Conservation (phyloP, 2,888 invertebrate species). For the Mimas tiliae region DNA sequence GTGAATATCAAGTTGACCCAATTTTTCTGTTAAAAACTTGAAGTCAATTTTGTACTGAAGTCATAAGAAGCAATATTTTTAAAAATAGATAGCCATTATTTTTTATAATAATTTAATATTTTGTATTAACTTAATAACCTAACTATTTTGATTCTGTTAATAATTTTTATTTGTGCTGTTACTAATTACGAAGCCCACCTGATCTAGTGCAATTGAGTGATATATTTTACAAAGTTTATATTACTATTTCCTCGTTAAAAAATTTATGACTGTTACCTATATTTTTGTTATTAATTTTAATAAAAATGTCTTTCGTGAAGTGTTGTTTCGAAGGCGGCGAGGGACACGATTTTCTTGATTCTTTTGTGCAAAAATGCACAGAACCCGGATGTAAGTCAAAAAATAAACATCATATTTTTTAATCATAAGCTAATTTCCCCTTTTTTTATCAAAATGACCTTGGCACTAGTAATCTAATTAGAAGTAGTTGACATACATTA, state of each 20-base stretch:
- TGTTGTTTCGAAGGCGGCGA: constrained; percentile 92
- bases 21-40: constrained; percentile 42
- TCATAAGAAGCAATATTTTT: constrained; percentile 30
- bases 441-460: neutral
- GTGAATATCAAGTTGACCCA: constrained; percentile 62
- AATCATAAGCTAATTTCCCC: neutral
- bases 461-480: constrained; percentile 40
- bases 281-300: constrained; percentile 33
- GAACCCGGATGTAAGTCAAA: constrained; percentile 91
- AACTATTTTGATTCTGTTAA: constrained; percentile 32
- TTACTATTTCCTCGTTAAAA: constrained; percentile 18
- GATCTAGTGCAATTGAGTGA: constrained; percentile 33
- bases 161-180: constrained; percentile 33
- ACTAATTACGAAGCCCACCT: constrained; percentile 33
- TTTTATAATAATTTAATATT: neutral
- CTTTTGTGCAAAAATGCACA: constrained; percentile 91
- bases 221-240: constrained; percentile 20
- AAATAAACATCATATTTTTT: neutral
- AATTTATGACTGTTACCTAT: constrained; percentile 26
- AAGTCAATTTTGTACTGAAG: constrained; percentile 43
- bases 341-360: constrained; percentile 89
- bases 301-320: constrained; percentile 87
- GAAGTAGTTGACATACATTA: constrained; percentile 31
- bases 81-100: constrained; percentile 25
- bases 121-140: neutral